A percentile compares a stretch with the other conserved stretches of the same genome.
phyloP scores from a whole-genome alignment of 2,113 vertebrate species.

The Ptychochromis oligacanthus region DNA sequence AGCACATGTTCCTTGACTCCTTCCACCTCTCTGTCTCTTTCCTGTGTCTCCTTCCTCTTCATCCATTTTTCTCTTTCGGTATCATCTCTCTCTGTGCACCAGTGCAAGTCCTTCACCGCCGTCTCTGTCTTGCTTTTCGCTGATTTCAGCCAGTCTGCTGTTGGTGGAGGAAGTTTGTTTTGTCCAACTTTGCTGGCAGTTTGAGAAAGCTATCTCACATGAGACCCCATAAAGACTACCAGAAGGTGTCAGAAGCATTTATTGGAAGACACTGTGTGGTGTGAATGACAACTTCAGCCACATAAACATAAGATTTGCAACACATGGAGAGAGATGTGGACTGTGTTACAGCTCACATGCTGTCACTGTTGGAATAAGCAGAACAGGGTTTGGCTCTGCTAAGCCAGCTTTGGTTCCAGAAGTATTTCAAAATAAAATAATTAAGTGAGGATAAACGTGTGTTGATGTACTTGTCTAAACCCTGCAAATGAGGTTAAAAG shows the following conservation, averaged over 20 bases:
- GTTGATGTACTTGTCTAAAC: constrained; percentile 13
- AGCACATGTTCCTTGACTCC: constrained; percentile 72
- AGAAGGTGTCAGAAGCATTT: not conserved
- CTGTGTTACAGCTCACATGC: not conserved
- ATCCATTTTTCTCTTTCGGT: not conserved
- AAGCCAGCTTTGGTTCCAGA: not conserved
- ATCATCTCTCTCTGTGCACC: constrained; percentile 29
- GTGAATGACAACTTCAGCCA: constrained; percentile 14
- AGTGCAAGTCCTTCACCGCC: constrained; percentile 4
- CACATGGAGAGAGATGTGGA: constrained; percentile 12
- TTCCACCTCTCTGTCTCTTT: constrained; percentile 48
- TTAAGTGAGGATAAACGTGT: not conserved
- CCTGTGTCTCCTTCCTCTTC: constrained; percentile 34
- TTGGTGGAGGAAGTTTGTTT: constrained; percentile 14
- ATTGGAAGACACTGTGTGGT: constrained; percentile 7
- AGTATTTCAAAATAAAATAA: constrained; percentile 2
- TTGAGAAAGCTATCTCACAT: not conserved
- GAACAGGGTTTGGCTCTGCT: not conserved
- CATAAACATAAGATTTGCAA: constrained; percentile 7
- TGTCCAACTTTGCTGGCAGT: not conserved
- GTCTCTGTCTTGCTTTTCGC: not conserved
- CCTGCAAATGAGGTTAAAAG: constrained; percentile 7
- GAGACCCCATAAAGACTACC: not conserved
- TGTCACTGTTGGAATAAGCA: constrained; percentile 8
- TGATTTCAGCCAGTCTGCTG: not conserved